Evolutionary conservation across 2,888 invertebrate species (phyloP).

Genomic region (Epirrhoe alternata): DNA sequence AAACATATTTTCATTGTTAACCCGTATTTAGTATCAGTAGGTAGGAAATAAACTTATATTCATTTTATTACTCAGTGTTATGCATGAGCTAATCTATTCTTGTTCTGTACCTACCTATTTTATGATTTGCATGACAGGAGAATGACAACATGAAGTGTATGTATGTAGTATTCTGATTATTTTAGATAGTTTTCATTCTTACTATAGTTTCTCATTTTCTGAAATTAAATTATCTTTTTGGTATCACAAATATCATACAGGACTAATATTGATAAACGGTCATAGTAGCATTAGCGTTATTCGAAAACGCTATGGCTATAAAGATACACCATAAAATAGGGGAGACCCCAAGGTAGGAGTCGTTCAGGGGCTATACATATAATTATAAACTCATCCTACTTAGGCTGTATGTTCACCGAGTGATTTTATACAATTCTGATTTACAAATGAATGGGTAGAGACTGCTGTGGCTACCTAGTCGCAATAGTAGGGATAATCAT

Average conservation of each 20-base stretch:
- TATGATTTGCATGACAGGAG: conserved; percentile 16
- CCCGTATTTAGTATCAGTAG: neutral
- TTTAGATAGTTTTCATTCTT: neutral
- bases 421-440: no score
- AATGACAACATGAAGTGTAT: conserved; percentile 2
- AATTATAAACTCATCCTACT: no score
- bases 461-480: no score
- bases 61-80: conserved; percentile 1
- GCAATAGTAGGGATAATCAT: no score
- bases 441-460: no score
- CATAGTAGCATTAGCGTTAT: neutral
- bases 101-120: conserved; percentile 1
- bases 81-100: conserved; percentile 7
- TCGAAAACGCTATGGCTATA: neutral
- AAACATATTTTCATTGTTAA: neutral
- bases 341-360: no score
- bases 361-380: no score
- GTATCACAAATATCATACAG: neutral
- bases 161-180: neutral
- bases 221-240: neutral
- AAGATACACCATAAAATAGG: neutral
- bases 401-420: no score
- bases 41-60: conserved; percentile 5
- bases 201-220: neutral
- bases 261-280: neutral